These are phyloP conservation scores for Typhlichthys subterraneus DNA, from an alignment of 2,797 vertebrate species.

Conservation along the genomic window DNA sequence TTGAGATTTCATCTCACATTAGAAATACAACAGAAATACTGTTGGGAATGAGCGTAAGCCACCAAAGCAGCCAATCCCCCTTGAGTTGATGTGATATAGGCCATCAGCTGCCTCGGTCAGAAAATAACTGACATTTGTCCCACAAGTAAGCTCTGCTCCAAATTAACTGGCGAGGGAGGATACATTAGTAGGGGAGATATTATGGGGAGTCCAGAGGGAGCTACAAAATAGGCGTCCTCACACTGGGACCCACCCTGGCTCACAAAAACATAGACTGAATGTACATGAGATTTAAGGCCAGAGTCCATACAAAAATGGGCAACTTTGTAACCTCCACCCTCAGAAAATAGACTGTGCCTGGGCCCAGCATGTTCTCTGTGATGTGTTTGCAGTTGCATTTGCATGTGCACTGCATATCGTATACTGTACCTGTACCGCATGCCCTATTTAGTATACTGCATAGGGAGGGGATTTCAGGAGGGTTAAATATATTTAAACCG, in stretches of 20 bases:
- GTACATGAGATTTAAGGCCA: slow-evolving; percentile 59
- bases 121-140: slow-evolving; percentile 74
- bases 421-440: too few species aligned
- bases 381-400: too few species aligned
- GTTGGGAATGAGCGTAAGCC: slow-evolving; percentile 20
- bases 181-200: slow-evolving; percentile 67
- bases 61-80: slow-evolving; percentile 31
- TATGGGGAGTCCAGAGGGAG: slow-evolving; percentile 68
- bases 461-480: too few species aligned
- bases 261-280: slow-evolving; percentile 53
- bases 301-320: slow-evolving; percentile 44
- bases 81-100: slow-evolving; percentile 66
- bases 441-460: too few species aligned
- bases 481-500: too few species aligned
- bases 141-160: slow-evolving; percentile 62
- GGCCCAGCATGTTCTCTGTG: too few species aligned
- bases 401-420: too few species aligned
- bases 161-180: slow-evolving; percentile 72
- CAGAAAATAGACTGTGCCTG: too few species aligned
- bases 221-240: slow-evolving; percentile 67
- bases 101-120: slow-evolving; percentile 58
- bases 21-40: slow-evolving; percentile 8
- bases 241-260: slow-evolving; percentile 57
- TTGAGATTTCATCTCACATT: background rate
- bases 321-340: slow-evolving; percentile 24